phyloP scores from a whole-genome alignment of 2,113 vertebrate genomes.

The Callionymus lyra region DNA sequence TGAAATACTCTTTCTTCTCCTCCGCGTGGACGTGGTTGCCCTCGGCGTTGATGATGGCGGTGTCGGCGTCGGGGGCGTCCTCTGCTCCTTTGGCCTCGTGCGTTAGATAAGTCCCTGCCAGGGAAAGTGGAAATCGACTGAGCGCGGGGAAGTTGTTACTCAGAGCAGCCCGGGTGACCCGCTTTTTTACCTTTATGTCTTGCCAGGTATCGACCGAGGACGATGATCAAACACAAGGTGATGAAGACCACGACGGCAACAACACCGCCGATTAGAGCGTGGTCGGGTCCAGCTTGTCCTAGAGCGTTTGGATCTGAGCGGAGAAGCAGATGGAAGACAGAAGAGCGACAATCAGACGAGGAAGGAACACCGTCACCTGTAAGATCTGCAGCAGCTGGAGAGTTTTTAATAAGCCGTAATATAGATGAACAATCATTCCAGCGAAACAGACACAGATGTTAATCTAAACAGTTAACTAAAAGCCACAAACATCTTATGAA shows the following conservation, averaged over 20 bases:
- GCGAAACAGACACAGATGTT: too few species aligned
- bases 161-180: neutral
- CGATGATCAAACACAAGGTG: slow-evolving; percentile 95
- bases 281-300: slow-evolving; percentile 84
- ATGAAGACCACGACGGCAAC: slow-evolving; percentile 98
- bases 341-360: neutral
- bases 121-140: slow-evolving; percentile 11
- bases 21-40: slow-evolving; percentile 97
- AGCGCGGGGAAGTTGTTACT: slow-evolving; percentile 1
- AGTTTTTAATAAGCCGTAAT: too few species aligned
- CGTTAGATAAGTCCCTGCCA: slow-evolving; percentile 93
- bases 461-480: too few species aligned
- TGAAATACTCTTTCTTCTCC: slow-evolving; percentile 99
- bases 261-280: slow-evolving; percentile 93
- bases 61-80: slow-evolving; percentile 95
- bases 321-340: neutral
- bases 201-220: slow-evolving; percentile 93
- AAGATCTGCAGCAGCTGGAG: too few species aligned
- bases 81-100: slow-evolving; percentile 98
- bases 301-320: slow-evolving; percentile 86
- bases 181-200: slow-evolving; percentile 93
- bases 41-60: slow-evolving; percentile 97
- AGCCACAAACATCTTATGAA: too few species aligned
- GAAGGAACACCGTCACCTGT: neutral
- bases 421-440: too few species aligned